A percentile compares a stretch with the other conserved stretches of the same genome.
These are phyloP conservation scores for Malurus leucopterus DNA, from an alignment of 2,797 vertebrate species.

Conservation along the genomic window DNA sequence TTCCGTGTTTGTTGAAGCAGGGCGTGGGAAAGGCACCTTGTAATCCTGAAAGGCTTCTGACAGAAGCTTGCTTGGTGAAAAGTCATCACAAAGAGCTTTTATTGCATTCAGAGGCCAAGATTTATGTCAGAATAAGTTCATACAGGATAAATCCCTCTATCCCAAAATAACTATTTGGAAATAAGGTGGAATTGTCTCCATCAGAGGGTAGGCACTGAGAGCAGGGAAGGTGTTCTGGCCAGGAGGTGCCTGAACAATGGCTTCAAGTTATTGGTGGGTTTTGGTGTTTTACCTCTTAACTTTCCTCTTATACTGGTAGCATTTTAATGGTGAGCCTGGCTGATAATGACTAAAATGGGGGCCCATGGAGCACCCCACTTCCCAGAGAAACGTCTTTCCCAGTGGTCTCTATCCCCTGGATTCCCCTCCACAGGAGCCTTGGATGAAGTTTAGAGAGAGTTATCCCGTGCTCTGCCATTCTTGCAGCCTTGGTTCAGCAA, in stretches of 20 bases:
- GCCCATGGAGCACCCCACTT: neutral
- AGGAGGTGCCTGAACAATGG: neutral
- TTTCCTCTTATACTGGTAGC: rapidly evolving
- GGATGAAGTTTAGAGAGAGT: neutral
- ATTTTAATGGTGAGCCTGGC: neutral
- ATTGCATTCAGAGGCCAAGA: neutral
- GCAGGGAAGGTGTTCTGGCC: neutral
- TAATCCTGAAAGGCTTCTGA: neutral
- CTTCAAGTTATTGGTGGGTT: neutral
- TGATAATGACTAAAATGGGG: neutral
- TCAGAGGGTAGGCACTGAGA: neutral
- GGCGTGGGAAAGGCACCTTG: neutral
- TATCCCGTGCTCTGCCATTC: neutral
- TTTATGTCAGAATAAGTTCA: neutral
- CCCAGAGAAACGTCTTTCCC: neutral
- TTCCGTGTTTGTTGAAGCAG: rapidly evolving
- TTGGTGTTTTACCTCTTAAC: neutral
- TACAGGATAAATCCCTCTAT: neutral
- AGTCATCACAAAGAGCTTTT: neutral
- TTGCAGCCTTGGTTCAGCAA: rapidly evolving
- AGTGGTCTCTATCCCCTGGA: neutral
- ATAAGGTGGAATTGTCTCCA: neutral
- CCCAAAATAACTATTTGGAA: neutral
- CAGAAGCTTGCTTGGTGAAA: neutral
- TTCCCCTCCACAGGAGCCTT: neutral